Percentiles rank a stretch among this genome's conserved stretches.
These are phyloP conservation scores for Pantherophis guttatus DNA, from an alignment of 2,113 vertebrate genomes.

Conservation along the genomic window DNA sequence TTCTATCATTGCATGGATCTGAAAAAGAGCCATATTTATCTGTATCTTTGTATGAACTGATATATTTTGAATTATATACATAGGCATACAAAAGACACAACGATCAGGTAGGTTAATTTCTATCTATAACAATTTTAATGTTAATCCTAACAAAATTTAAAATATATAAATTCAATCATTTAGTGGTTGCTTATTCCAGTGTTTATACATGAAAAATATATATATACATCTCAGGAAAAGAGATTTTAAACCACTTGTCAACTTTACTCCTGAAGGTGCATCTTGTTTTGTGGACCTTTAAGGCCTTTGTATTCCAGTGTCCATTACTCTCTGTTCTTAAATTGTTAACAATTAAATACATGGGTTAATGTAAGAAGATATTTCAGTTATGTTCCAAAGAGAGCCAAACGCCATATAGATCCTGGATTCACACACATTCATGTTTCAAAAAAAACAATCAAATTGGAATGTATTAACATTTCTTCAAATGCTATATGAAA, in stretches of 20 bases:
- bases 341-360: background rate
- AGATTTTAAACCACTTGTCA: constrained; percentile 21
- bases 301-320: background rate
- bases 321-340: background rate
- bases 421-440: background rate
- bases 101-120: constrained; percentile 1
- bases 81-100: constrained; percentile 2
- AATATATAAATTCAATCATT: constrained; percentile 21
- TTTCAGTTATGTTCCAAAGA: background rate
- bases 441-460: background rate
- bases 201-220: constrained; percentile 20
- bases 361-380: background rate
- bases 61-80: background rate
- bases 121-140: constrained; percentile 36
- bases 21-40: background rate
- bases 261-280: constrained; percentile 21
- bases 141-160: constrained; percentile 32
- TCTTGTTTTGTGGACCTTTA: constrained; percentile 7
- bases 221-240: constrained; percentile 28
- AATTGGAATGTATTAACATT: background rate
- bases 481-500: background rate
- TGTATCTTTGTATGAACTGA: background rate
- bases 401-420: background rate
- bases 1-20: background rate
- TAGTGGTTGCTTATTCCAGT: constrained; percentile 33